These are phyloP conservation scores for Salvelinus sp. DNA, from an alignment of 2,113 vertebrate genomes.

Conservation along the genomic window DNA sequence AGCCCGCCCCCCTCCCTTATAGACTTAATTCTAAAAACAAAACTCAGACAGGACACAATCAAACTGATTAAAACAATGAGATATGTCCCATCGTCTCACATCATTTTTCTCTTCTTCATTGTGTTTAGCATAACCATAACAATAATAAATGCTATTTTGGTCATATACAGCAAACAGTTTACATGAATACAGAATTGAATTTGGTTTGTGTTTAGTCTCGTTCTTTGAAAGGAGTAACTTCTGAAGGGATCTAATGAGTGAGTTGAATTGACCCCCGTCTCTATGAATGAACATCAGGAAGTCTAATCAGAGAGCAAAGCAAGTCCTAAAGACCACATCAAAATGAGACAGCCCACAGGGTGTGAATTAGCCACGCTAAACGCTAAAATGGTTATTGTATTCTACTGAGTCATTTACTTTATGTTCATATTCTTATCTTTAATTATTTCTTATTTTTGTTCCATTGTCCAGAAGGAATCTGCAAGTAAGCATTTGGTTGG, in stretches of 20 bases:
- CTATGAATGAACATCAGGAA: too few species aligned
- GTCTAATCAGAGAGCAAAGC: too few species aligned
- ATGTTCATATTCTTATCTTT: too few species aligned
- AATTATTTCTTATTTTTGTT: too few species aligned
- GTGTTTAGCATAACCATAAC: slow-evolving; percentile 5
- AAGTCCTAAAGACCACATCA: too few species aligned
- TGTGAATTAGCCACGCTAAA: too few species aligned
- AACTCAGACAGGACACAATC: slow-evolving; percentile 41
- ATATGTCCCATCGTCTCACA: slow-evolving; percentile 7
- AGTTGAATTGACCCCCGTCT: not conserved
- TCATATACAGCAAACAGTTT: not conserved
- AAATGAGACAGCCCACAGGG: too few species aligned
- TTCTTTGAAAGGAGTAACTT: not conserved
- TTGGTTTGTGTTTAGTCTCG: not conserved
- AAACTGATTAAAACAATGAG: slow-evolving; percentile 33
- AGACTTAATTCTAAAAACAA: slow-evolving; percentile 42
- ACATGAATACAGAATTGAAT: not conserved
- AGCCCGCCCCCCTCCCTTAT: not conserved
- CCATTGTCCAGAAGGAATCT: too few species aligned
- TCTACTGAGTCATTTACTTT: too few species aligned
- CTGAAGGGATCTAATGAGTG: not conserved
- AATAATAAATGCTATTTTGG: slow-evolving; percentile 18
- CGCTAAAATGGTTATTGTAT: too few species aligned
- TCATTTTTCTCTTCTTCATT: not conserved
- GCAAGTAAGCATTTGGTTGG: too few species aligned